These are phyloP conservation scores for Eudemis profundana DNA, from an alignment of 2,888 invertebrate genomes.

Conservation along the genomic window DNA sequence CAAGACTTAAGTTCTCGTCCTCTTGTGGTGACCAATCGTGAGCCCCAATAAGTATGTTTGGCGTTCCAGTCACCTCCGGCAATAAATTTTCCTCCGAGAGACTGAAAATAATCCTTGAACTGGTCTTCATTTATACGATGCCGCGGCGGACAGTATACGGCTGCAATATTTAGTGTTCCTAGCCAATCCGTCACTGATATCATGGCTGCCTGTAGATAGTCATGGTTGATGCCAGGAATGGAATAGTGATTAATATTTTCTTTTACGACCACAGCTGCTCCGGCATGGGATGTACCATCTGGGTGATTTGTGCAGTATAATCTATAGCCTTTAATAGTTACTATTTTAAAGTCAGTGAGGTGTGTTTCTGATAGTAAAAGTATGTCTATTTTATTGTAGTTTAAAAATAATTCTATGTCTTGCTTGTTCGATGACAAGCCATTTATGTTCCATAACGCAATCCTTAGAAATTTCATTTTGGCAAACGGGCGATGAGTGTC, in stretches of 20 bases:
- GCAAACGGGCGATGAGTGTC: constrained; percentile 4
- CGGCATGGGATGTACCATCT: not conserved
- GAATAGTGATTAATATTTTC: not conserved
- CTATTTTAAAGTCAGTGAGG: not conserved
- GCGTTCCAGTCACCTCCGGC: too few relatives aligned
- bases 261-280: not conserved
- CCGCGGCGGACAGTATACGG: not conserved
- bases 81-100: too few relatives aligned
- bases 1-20: constrained; percentile 21
- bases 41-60: constrained; percentile 11
- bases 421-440: constrained; percentile 9
- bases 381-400: not conserved
- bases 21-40: constrained; percentile 14
- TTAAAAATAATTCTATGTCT: not conserved
- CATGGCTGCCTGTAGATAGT: not conserved
- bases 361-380: not conserved
- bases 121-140: not conserved
- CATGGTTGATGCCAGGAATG: not conserved
- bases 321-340: not conserved
- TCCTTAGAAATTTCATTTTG: constrained; percentile 39
- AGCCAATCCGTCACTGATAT: not conserved
- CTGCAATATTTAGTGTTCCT: not conserved
- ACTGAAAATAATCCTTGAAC: too few relatives aligned
- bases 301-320: not conserved
- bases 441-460: constrained; percentile 31